Conservation (phyloP, 2,797 vertebrate species). For the Enteromius fasciolatus region DNA sequence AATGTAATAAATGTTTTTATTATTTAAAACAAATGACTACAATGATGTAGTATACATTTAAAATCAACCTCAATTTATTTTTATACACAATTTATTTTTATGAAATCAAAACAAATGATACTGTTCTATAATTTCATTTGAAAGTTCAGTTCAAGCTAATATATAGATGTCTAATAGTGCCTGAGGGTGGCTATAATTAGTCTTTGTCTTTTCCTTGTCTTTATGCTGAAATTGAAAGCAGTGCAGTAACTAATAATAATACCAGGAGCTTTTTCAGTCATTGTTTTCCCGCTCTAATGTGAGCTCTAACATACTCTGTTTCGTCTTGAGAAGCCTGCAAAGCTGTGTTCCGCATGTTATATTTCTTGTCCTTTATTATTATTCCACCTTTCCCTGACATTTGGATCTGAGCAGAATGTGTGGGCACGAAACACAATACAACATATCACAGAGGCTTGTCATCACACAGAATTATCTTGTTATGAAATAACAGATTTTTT, state of each 20-base stretch:
- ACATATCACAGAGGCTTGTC: conserved; percentile 22
- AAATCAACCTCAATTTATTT: background rate
- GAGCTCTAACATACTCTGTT: conserved; percentile 7
- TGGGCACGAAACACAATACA: conserved; percentile 13
- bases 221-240: background rate
- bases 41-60: background rate
- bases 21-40: background rate
- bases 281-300: background rate
- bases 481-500: conserved; percentile 15
- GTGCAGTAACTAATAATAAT: background rate
- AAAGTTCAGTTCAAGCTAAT: background rate
- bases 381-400: conserved; percentile 35
- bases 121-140: background rate
- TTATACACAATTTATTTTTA: background rate
- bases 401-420: conserved; percentile 26
- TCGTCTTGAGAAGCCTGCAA: conserved; percentile 12
- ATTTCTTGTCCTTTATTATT: conserved; percentile 30
- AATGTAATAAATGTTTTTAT: background rate
- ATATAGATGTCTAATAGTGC: background rate
- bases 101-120: background rate
- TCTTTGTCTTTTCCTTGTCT: background rate
- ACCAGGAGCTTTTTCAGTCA: background rate
- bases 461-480: conserved; percentile 18
- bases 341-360: background rate
- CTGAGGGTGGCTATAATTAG: background rate